These are phyloP conservation scores for Triops longicaudatus DNA, from an alignment of 1,140 invertebrate genomes.

Conservation along the genomic window DNA sequence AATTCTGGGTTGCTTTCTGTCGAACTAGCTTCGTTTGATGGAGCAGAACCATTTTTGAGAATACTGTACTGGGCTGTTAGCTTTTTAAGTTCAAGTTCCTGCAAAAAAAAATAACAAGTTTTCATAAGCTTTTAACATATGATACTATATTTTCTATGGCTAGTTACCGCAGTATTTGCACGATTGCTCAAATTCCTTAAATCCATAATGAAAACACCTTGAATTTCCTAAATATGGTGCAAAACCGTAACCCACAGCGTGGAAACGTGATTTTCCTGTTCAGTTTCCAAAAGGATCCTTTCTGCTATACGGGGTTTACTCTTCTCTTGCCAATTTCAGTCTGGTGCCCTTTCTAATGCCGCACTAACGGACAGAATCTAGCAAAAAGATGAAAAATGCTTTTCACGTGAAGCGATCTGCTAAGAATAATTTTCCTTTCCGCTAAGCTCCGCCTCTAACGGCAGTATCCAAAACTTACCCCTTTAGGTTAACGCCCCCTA, in stretches of 20 bases:
- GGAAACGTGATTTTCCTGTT: neutral
- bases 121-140: neutral
- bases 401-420: too few relatives aligned
- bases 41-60: constrained; percentile 17
- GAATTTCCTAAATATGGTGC: neutral
- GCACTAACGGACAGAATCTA: too few relatives aligned
- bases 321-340: too few relatives aligned
- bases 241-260: neutral
- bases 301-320: too few relatives aligned
- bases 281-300: too few relatives aligned
- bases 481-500: too few relatives aligned
- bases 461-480: too few relatives aligned
- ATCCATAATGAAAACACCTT: neutral
- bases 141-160: neutral
- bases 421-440: too few relatives aligned
- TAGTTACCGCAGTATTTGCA: neutral
- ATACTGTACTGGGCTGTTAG: neutral
- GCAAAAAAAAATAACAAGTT: neutral
- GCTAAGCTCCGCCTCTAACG: too few relatives aligned
- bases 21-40: constrained; percentile 72
- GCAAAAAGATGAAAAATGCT: too few relatives aligned
- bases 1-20: constrained; percentile 86
- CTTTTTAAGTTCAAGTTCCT: constrained; percentile 19
- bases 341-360: too few relatives aligned
- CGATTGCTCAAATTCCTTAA: neutral